Percentiles rank a stretch among this genome's conserved stretches.
phyloP scores from a whole-genome alignment of 2,888 invertebrate genomes.

The Alviniconcha strummeri region DNA sequence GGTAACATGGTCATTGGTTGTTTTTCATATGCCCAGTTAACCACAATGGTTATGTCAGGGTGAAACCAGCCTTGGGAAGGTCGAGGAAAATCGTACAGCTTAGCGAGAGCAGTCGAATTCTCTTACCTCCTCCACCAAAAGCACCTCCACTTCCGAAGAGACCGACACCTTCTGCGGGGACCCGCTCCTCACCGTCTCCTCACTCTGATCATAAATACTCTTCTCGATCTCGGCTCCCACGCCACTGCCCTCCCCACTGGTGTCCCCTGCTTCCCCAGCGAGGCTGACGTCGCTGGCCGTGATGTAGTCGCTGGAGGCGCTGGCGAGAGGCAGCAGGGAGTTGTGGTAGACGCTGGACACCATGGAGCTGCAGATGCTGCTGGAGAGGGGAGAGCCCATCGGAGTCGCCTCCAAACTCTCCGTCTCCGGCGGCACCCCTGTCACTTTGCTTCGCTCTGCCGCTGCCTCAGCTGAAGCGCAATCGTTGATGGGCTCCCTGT shows the following conservation, averaged over 20 bases:
- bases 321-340: conserved; percentile 38
- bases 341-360: conserved; percentile 68
- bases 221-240: conserved; percentile 26
- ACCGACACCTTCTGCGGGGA: conserved; percentile 22
- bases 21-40: too few relatives aligned
- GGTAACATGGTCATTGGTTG: too few relatives aligned
- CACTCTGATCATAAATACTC: conserved; percentile 40
- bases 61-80: too few relatives aligned
- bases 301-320: background rate
- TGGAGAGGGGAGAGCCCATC: conserved; percentile 60
- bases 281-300: conserved; percentile 9
- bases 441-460: background rate
- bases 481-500: background rate
- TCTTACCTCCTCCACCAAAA: conserved; percentile 31
- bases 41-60: too few relatives aligned
- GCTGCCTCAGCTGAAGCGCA: too few relatives aligned
- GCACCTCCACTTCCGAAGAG: conserved; percentile 28
- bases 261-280: background rate
- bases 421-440: background rate
- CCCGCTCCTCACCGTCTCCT: background rate
- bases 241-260: background rate
- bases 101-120: background rate
- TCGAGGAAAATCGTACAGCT: background rate
- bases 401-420: conserved; percentile 48
- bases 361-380: conserved; percentile 66